Conservation (phyloP, 1,140 invertebrate species). For the Lerema accius region DNA sequence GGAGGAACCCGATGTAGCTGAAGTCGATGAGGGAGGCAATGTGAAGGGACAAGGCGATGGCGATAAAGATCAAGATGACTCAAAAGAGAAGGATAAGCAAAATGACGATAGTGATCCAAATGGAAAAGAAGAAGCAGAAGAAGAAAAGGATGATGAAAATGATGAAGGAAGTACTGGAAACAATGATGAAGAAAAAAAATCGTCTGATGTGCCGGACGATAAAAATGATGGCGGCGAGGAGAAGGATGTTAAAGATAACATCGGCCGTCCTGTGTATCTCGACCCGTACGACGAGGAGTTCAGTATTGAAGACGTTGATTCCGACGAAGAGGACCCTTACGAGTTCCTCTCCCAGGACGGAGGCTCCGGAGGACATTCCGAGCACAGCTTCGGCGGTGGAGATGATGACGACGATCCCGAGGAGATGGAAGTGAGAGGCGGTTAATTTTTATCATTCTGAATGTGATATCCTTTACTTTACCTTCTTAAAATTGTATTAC, state of each 20-base stretch:
- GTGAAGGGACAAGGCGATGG: background rate
- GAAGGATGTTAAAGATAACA: background rate
- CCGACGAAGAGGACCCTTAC: background rate
- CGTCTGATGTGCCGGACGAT: too few relatives aligned
- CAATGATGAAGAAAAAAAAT: too few relatives aligned
- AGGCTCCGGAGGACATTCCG: background rate
- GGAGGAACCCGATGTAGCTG: background rate
- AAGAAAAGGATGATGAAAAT: background rate
- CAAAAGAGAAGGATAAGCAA: background rate
- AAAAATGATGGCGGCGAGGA: background rate
- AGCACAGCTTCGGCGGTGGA: background rate
- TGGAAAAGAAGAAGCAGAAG: background rate
- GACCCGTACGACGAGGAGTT: background rate
- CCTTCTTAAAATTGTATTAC: background rate
- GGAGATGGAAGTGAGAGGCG: constrained; percentile 1
- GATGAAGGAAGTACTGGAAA: too few relatives aligned
- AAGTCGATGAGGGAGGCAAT: background rate
- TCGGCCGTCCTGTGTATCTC: too few relatives aligned
- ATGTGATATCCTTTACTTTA: background rate
- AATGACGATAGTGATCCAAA: too few relatives aligned
- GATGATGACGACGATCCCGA: background rate
- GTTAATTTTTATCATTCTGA: background rate
- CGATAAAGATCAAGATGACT: background rate
- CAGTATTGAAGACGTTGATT: background rate
- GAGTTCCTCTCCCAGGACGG: constrained; percentile 2